Evolutionary conservation across 2,113 vertebrate species (phyloP).

Genomic region (Dasypus novemcinctus): DNA sequence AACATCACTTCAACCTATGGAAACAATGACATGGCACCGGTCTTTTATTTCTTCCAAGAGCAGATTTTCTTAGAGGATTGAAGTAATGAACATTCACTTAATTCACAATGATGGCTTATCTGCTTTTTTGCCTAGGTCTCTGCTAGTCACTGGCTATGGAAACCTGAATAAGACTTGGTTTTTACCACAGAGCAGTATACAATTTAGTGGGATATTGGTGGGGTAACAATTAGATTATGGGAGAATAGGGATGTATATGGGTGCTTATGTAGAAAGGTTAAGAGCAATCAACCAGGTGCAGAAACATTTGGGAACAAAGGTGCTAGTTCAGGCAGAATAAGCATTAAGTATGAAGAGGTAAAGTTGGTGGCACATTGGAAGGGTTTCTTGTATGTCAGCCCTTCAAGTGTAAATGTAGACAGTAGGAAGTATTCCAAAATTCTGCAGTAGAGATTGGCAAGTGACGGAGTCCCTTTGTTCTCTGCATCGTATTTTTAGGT

Average conservation of each 20-base stretch:
- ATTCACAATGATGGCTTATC: not conserved
- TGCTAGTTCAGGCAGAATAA: not conserved
- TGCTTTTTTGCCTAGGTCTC: not conserved
- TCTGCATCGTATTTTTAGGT: not conserved
- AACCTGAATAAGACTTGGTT: not conserved
- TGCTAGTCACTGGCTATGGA: not conserved
- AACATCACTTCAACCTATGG: not conserved
- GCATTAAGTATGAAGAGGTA: not conserved
- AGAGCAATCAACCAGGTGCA: not conserved
- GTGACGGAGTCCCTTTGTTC: not conserved
- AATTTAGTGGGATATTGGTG: not conserved
- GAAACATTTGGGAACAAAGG: not conserved
- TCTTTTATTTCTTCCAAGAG: not conserved
- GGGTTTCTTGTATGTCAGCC: not conserved
- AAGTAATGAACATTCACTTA: not conserved
- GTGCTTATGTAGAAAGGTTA: not conserved
- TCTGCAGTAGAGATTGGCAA: not conserved
- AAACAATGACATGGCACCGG: not conserved
- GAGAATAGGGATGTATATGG: not conserved
- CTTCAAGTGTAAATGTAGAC: not conserved
- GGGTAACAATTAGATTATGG: not conserved
- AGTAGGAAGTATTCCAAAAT: not conserved
- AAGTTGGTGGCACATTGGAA: not conserved
- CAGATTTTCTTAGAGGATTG: constrained; percentile 34
- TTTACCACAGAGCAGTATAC: not conserved